Percentiles rank a stretch among this genome's conserved stretches.
phyloP scores from a whole-genome alignment of 1,140 invertebrate genomes.

The Drosophila dunni region DNA sequence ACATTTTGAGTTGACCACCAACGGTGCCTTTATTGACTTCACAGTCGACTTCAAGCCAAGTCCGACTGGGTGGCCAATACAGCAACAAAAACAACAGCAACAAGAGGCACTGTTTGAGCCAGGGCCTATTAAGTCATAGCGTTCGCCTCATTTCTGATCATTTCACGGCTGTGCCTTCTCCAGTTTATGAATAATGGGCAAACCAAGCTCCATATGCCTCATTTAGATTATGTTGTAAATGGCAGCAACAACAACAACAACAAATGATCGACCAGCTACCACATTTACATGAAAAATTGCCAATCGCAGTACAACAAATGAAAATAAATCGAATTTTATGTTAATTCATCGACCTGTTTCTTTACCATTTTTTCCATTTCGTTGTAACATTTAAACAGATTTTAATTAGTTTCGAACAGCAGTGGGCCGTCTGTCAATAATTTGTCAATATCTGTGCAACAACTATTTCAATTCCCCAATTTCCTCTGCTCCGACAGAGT shows the following conservation, averaged over 20 bases:
- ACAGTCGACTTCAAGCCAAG: slow-evolving; percentile 49
- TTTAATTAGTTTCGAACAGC: slow-evolving; percentile 73
- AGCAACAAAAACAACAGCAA: slow-evolving; percentile 23
- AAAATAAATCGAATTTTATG: slow-evolving; percentile 60
- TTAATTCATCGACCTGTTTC: slow-evolving; percentile 48
- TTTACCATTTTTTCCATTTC: slow-evolving; percentile 17
- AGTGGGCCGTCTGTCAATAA: slow-evolving; percentile 51
- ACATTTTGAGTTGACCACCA: slow-evolving; percentile 80
- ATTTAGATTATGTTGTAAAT: slow-evolving; percentile 77
- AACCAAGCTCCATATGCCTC: slow-evolving; percentile 48
- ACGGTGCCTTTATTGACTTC: slow-evolving; percentile 84
- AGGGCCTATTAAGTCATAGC: slow-evolving; percentile 84
- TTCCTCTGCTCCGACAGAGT: slow-evolving; percentile 27
- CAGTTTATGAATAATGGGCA: slow-evolving; percentile 63
- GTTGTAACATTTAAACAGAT: slow-evolving; percentile 63
- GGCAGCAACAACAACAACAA: slow-evolving; percentile 35
- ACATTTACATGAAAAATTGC: slow-evolving; percentile 64
- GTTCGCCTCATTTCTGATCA: slow-evolving; percentile 69
- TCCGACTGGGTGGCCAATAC: slow-evolving; percentile 43
- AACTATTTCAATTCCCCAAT: slow-evolving; percentile 47
- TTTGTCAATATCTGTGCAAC: slow-evolving; percentile 47
- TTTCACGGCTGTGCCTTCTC: slow-evolving; percentile 65
- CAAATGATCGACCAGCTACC: slow-evolving; percentile 36
- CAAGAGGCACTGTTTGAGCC: slow-evolving; percentile 42
- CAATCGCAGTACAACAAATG: slow-evolving; percentile 54